Conservation (phyloP, 35 echinoderm and acorn worm genomes). For the Amphiura filiformis region DNA sequence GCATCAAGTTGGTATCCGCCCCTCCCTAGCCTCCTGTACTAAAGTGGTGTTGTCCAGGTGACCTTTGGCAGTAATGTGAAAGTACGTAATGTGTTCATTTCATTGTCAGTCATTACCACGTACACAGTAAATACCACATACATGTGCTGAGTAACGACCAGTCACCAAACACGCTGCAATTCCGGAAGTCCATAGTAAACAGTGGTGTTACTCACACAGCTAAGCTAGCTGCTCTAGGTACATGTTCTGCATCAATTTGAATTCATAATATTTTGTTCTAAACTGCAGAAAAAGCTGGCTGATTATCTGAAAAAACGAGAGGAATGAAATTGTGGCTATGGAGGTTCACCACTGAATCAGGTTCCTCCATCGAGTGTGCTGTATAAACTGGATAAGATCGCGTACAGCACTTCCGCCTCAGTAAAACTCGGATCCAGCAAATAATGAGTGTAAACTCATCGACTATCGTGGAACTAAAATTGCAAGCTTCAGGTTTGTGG, state of each 20-base stretch:
- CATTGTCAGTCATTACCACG: constrained; percentile 1
- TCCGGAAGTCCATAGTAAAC: background rate
- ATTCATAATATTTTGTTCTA: background rate
- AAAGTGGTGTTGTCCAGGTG: background rate
- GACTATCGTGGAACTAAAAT: constrained; percentile 96
- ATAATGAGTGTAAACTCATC: constrained; percentile 93
- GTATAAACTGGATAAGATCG: constrained; percentile 90
- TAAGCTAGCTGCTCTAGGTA: too few relatives aligned
- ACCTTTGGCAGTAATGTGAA: constrained; percentile 7
- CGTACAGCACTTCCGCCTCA: constrained; percentile 97
- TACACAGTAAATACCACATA: background rate
- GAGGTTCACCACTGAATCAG: constrained; percentile 82
- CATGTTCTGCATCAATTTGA: background rate
- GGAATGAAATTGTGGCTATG: constrained; percentile 45
- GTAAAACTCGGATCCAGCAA: constrained; percentile 91
- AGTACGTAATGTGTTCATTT: background rate
- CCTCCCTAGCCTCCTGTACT: background rate
- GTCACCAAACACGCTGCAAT: background rate
- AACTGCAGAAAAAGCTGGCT: background rate
- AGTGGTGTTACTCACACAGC: background rate
- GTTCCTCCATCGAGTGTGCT: constrained; percentile 87
- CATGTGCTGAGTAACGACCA: too few relatives aligned
- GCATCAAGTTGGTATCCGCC: background rate
- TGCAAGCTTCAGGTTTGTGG: constrained; percentile 90
- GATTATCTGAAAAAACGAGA: constrained; percentile 6